A percentile compares a stretch with the other conserved stretches of the same genome.
Conservation (phyloP, 1,140 invertebrate species). For the Hydropsyche tenuis region DNA sequence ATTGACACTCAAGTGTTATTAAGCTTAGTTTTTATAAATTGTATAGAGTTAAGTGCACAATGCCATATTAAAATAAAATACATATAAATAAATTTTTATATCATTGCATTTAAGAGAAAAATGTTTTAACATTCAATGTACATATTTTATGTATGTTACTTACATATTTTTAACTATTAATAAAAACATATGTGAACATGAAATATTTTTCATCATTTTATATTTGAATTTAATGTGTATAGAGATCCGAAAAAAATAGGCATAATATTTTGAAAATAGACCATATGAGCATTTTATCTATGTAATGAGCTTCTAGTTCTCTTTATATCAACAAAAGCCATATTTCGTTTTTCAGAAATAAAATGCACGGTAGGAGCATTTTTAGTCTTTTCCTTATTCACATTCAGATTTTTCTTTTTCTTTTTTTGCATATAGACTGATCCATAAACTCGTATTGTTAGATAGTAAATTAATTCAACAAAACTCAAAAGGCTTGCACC, state of each 20-base stretch:
- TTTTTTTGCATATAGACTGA: slow-evolving; percentile 42
- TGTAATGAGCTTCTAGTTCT: slow-evolving; percentile 39
- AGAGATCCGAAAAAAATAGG: too few species aligned
- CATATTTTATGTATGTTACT: background rate
- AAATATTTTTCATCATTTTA: too few species aligned
- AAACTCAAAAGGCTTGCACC: slow-evolving; percentile 70
- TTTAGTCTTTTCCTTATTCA: slow-evolving; percentile 8
- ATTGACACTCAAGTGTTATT: too few species aligned
- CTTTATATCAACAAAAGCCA: slow-evolving; percentile 42
- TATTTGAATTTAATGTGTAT: too few species aligned
- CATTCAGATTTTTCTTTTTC: background rate
- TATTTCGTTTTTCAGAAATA: slow-evolving; percentile 26
- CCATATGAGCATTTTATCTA: background rate
- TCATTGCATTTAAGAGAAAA: slow-evolving; percentile 12
- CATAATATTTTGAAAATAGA: too few species aligned
- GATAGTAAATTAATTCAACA: slow-evolving; percentile 66
- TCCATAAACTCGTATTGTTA: slow-evolving; percentile 58
- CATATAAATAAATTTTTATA: background rate
- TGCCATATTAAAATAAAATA: slow-evolving; percentile 15
- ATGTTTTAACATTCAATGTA: background rate
- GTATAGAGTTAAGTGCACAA: background rate
- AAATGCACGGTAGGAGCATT: background rate
- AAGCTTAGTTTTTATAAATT: too few species aligned
- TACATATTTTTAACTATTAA: background rate
- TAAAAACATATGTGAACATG: too few species aligned